Conservation (phyloP, 64 coral and sea anemone genomes). For the Montipora cactus region DNA sequence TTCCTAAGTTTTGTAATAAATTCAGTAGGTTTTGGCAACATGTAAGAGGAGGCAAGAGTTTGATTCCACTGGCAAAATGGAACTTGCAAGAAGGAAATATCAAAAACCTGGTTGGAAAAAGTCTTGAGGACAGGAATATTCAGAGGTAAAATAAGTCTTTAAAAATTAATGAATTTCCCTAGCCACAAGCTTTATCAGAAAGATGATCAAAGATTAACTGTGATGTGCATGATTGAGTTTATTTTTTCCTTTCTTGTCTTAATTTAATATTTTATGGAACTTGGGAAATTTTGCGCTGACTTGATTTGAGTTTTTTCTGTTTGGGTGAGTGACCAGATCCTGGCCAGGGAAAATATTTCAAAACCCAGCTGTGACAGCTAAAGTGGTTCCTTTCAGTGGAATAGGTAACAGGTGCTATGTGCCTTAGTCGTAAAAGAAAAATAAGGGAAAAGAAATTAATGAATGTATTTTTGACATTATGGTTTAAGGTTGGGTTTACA, state of each 20-base stretch:
- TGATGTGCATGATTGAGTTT: constrained; percentile 22
- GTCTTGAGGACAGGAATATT: constrained; percentile 14
- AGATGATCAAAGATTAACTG: constrained; percentile 46
- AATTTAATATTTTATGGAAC: constrained; percentile 40
- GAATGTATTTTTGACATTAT: constrained; percentile 42
- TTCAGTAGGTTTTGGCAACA: constrained; percentile 4
- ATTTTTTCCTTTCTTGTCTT: constrained; percentile 1
- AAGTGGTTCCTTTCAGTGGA: constrained; percentile 29
- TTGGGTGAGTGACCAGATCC: background rate
- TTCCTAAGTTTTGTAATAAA: constrained; percentile 35
- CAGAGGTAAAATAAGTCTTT: constrained; percentile 27
- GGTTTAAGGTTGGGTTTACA: constrained; percentile 11
- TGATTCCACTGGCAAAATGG: constrained; percentile 18
- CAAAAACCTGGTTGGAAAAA: constrained; percentile 43
- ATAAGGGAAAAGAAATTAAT: constrained; percentile 49
- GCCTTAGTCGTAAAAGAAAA: background rate
- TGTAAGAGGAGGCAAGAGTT: background rate
- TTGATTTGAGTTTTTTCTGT: background rate
- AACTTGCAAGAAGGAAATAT: constrained; percentile 1
- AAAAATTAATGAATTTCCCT: constrained; percentile 52
- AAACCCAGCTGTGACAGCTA: constrained; percentile 3
- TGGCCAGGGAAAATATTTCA: background rate
- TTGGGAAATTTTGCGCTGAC: background rate
- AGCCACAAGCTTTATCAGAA: constrained; percentile 48
- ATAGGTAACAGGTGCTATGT: constrained; percentile 26